These are phyloP conservation scores for Glossophaga mutica DNA, from an alignment of 2,797 vertebrate species.

Conservation along the genomic window DNA sequence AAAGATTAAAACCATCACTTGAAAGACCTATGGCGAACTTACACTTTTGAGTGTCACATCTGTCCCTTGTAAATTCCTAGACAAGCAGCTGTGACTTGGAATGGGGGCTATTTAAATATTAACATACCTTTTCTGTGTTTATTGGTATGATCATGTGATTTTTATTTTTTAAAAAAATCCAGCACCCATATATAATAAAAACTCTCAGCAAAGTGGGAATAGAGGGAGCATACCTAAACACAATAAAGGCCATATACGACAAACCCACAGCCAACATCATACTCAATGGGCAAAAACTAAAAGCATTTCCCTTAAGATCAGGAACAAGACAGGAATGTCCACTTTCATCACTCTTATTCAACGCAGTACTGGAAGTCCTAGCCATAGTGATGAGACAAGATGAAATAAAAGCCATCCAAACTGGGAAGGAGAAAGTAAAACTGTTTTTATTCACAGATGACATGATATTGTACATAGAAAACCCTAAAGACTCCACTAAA, in stretches of 20 bases:
- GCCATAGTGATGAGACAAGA: neutral
- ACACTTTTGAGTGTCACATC: neutral
- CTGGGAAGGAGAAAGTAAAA: neutral
- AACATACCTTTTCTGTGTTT: neutral
- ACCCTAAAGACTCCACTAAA: neutral
- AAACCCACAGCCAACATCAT: neutral
- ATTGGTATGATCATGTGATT: neutral
- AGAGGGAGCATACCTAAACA: neutral
- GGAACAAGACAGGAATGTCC: neutral
- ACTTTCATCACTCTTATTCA: neutral
- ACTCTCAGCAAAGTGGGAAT: neutral
- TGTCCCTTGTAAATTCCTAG: neutral
- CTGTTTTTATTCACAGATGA: neutral
- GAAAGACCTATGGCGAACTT: neutral
- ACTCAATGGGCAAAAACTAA: neutral
- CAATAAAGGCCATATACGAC: neutral
- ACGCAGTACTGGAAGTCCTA: neutral
- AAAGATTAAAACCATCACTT: neutral
- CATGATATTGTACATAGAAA: neutral
- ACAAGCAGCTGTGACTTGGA: neutral
- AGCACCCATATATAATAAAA: neutral
- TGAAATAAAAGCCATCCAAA: neutral
- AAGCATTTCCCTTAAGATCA: neutral
- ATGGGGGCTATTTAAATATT: neutral
- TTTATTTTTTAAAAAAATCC: neutral